Evolutionary conservation across 1,140 invertebrate genomes (phyloP).

Genomic region (Nautilus pompilius): DNA sequence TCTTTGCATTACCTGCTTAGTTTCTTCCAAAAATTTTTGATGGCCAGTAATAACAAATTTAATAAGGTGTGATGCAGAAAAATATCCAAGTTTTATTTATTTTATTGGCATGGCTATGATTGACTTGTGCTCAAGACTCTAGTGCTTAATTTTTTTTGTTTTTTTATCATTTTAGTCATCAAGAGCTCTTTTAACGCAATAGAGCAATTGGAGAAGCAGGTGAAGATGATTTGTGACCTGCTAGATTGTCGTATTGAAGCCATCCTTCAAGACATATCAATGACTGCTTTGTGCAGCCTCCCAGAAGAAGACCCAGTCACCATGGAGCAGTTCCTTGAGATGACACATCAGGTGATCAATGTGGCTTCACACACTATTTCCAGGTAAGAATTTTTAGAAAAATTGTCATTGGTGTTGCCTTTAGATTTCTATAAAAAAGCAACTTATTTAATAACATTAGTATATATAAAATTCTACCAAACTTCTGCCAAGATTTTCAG

Average conservation of each 20-base stretch:
- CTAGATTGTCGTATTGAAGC: constrained; percentile 86
- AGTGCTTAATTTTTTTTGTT: constrained; percentile 1
- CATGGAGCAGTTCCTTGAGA: constrained; percentile 80
- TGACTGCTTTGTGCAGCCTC: constrained; percentile 73
- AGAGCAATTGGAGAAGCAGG: constrained; percentile 43
- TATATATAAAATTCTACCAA: too few species aligned
- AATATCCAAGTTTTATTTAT: background rate
- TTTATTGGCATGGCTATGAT: background rate
- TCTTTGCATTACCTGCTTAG: too few species aligned
- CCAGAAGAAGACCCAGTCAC: constrained; percentile 78
- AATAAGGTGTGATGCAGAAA: too few species aligned
- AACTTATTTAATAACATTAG: too few species aligned
- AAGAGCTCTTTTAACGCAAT: constrained; percentile 40
- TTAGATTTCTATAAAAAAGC: too few species aligned
- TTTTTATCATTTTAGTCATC: constrained; percentile 35
- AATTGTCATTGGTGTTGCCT: too few species aligned
- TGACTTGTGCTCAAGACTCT: background rate
- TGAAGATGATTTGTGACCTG: constrained; percentile 75
- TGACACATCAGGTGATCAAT: constrained; percentile 58
- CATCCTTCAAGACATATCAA: constrained; percentile 81
- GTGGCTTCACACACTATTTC: constrained; percentile 38
- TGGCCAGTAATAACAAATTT: too few species aligned
- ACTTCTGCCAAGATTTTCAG: too few species aligned
- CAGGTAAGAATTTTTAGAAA: constrained; percentile 24
- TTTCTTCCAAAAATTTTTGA: too few species aligned